Evolutionary conservation across 1,140 invertebrate genomes (phyloP), one percentile per base, ranked within the genome.

Genomic region (Ericerus pela): DNA sequence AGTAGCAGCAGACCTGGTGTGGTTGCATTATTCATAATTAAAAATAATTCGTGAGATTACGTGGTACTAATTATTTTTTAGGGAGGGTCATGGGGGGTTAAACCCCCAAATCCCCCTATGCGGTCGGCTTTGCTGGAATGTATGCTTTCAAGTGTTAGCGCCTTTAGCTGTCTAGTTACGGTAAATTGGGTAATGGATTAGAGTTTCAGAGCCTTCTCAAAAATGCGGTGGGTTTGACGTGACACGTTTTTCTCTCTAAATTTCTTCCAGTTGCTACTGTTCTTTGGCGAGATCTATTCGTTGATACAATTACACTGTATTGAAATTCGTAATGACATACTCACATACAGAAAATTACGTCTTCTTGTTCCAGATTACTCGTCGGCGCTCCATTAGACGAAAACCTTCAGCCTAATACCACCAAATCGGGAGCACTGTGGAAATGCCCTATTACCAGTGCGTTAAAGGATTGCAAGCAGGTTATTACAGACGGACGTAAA

Each of bases 321-420:
- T 53, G 28, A 54, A n/a, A 18, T 53, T 43, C 4, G 22, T 58
- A 38, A 29, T 53, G 8, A 30, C 24, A 27, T 16, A 28, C 28
- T 38, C 10, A 31, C 29, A 10, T 33, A 6, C 18, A 38, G n/a
- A 18, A 47, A 51, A 22, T 36, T 36, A n/a, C 4, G 11, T 28
- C 56, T 33, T 28, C 55, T 37, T 53, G 27, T 75, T 78, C 10
- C 72, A 96, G 92, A 80, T 73, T 96, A 59, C 70, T 96, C 54
- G 85, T 96, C 1, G 93, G 93, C 27, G 92, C 93, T 30, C 93
- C 93, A 2, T 69, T 86, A 60, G 89, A 81, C 57, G 76, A 89
- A 63, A 93, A 93, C 69, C 68, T 76, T 52, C 87, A 94, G 69
- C 86, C 88, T 2, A 74, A 76, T 28, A 93, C 89, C 10, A 85